These are phyloP conservation scores for Seriola dumerili DNA, from an alignment of 2,113 vertebrate genomes.

Conservation along the genomic window DNA sequence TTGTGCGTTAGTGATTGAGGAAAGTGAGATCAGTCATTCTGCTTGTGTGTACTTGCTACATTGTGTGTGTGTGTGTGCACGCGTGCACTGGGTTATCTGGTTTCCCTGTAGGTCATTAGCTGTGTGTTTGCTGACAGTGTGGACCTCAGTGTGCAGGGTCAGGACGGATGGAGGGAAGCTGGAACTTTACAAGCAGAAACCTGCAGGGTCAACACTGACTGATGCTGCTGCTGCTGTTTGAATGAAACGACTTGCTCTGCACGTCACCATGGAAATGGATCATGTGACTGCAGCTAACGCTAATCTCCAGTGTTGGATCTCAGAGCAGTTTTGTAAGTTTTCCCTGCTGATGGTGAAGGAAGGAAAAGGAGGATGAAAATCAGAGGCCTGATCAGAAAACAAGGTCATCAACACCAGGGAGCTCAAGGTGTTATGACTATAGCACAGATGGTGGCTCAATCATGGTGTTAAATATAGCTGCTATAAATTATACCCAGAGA, in stretches of 20 bases:
- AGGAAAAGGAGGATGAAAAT: not conserved
- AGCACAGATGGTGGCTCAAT: constrained; percentile 21
- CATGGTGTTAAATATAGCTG: constrained; percentile 14
- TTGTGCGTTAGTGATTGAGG: not conserved
- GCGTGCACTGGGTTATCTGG: not conserved
- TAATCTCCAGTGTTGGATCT: not conserved
- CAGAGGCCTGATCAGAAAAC: too few species aligned
- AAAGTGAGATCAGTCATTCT: not conserved
- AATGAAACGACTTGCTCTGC: not conserved
- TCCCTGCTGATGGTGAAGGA: not conserved
- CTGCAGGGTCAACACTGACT: not conserved
- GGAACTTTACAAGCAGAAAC: constrained; percentile 9
- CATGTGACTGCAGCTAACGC: not conserved
- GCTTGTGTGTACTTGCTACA: not conserved
- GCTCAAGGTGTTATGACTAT: not conserved
- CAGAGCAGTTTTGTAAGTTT: not conserved
- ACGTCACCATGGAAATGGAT: too few species aligned
- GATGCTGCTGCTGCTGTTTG: not conserved
- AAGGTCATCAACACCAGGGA: too few species aligned
- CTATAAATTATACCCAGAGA: not conserved
- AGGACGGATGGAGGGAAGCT: not conserved
- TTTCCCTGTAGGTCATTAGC: not conserved
- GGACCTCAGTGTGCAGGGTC: not conserved
- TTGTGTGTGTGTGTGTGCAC: not conserved
- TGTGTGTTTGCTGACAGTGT: not conserved